Evolutionary conservation across 2,113 vertebrate species (phyloP), one percentile per base, ranked within the genome.

Genomic region (Phyllostomus discolor): DNA sequence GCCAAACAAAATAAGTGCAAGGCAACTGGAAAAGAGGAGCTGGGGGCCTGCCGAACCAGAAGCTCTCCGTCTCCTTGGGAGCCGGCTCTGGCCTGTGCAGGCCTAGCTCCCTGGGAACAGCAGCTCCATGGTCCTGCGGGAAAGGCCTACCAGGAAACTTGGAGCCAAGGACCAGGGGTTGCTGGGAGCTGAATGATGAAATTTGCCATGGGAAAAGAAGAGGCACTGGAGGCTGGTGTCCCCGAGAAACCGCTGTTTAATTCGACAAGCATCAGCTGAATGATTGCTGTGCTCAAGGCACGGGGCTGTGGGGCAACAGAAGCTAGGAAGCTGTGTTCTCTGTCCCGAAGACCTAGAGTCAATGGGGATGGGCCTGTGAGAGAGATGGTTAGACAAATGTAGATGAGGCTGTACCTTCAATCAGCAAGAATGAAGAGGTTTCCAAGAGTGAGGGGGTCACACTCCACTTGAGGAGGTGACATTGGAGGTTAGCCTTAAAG

Each of bases 1-100:
- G 98, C 98, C 98, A 98, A 98, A 95, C 96, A 97, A 98, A 98
- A 98, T 97, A 98, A 98, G 97, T 97, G 83, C 95, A 97, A 96
- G 88, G 98, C 95, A 97, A 96, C 95, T 97, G 90, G 92, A 98
- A 88, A 54, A 97, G 90, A 89, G 95, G 94, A 82, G 54, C 94
- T 96, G 95, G 95, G 98, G 97, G 98, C 95, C 94, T 95, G 84
- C 48, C 88, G 96, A 98, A 97, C 97, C 97, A 98, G 98, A 98
- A 95, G 96, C 90, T 94, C 94, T 91, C 64, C 86, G 64, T 54
- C 91, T 96, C 91, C 82, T 90, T 35, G 41, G 83, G 89, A 96
- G 86, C 76, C 1, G 0, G 78, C 67, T 38, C 48, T 33, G 79
- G 57, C n/a, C 57, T 67, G 4, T 14, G 64, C 57, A 78, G 73